A percentile compares a stretch with the other conserved stretches of the same genome.
These are phyloP conservation scores for Tiliacea citrago DNA, from an alignment of 2,888 invertebrate genomes.

Conservation along the genomic window DNA sequence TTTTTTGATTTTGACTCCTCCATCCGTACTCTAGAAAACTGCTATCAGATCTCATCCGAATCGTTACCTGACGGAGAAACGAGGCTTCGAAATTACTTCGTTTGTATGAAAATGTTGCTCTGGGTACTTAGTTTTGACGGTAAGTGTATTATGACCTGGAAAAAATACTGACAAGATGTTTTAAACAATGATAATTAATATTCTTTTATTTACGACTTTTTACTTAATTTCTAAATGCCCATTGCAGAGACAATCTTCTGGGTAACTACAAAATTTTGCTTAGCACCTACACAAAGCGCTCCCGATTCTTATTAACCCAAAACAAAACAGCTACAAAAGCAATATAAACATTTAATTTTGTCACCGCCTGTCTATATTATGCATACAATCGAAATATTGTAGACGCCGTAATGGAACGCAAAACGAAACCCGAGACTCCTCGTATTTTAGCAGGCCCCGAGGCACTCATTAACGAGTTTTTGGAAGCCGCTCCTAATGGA, in stretches of 20 bases:
- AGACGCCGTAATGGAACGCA: slow-evolving; percentile 51
- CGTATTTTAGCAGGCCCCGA: slow-evolving; percentile 46
- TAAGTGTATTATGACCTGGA: no score
- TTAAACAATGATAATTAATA: no score
- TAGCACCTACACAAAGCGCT: background rate
- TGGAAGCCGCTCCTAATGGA: slow-evolving; percentile 56
- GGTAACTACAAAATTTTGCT: background rate
- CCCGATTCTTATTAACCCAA: slow-evolving; percentile 8
- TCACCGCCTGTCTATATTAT: slow-evolving; percentile 41
- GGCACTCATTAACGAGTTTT: slow-evolving; percentile 64
- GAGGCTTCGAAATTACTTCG: no score
- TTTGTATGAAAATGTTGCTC: no score
- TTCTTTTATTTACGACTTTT: no score
- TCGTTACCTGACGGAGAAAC: no score
- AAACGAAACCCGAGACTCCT: slow-evolving; percentile 50
- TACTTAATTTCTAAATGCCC: background rate
- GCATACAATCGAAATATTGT: slow-evolving; percentile 47
- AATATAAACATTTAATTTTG: slow-evolving; percentile 40
- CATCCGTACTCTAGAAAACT: no score
- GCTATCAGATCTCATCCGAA: no score
- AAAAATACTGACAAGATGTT: no score
- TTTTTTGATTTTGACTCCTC: no score
- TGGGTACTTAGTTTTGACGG: no score
- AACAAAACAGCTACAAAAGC: slow-evolving; percentile 23
- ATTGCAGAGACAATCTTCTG: background rate